These are phyloP conservation scores for Sinella curviseta DNA, from an alignment of 1,140 invertebrate genomes.

Conservation along the genomic window DNA sequence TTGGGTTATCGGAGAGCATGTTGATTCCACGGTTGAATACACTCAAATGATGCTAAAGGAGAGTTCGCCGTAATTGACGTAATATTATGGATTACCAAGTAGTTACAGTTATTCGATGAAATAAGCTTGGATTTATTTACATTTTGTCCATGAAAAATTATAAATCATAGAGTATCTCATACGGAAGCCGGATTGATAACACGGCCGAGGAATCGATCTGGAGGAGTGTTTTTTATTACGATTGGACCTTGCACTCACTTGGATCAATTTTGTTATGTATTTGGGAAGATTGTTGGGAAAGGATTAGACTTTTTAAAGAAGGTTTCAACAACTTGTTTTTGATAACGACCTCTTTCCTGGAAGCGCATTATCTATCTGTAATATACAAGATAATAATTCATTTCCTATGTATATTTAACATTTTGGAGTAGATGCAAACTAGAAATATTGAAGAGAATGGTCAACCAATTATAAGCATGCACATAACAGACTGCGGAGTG, in stretches of 20 bases:
- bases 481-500: not conserved
- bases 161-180: not conserved
- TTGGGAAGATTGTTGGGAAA: not conserved
- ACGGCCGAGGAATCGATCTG: not conserved
- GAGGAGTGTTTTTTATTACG: slow-evolving; percentile 9
- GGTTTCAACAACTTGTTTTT: not conserved
- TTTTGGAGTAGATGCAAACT: not conserved
- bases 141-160: too few species aligned
- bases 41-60: slow-evolving; percentile 2
- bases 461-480: not conserved
- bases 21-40: slow-evolving; percentile 9
- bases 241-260: not conserved
- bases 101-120: not conserved
- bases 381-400: too few species aligned
- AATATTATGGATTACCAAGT: not conserved
- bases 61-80: not conserved
- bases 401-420: too few species aligned
- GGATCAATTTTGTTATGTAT: slow-evolving; percentile 10
- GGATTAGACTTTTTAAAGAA: not conserved
- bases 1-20: not conserved
- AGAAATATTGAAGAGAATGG: slow-evolving; percentile 15
- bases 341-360: too few species aligned
- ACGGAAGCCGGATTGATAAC: not conserved
- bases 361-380: too few species aligned
- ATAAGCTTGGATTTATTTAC: not conserved